Evolutionary conservation across 2,888 invertebrate genomes (phyloP), one percentile per base, ranked within the genome.

Genomic region (Spilarctia lutea): DNA sequence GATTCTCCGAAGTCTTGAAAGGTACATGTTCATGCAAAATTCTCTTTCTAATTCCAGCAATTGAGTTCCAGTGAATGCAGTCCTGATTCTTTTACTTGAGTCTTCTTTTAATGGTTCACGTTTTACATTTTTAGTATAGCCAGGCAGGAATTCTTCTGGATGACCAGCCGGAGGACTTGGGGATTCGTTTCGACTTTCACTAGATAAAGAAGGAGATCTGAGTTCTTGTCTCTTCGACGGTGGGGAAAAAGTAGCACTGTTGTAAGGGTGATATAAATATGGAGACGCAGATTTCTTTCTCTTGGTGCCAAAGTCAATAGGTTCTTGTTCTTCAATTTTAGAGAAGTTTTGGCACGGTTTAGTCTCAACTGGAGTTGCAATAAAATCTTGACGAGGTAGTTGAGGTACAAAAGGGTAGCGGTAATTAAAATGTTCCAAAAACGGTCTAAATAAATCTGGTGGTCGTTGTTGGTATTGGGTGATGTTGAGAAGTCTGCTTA

Each of bases 21-120:
- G 94, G 89, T 99, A 99, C 97, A 98, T 99, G 90, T 99, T 99
- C 84, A 97, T 93, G 0, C 98, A 96, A 91, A 99, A 99, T 90
- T 99, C 99, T 72, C 98, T 94, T 91, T 99, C 99, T 75, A 99
- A 93, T 87, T 99, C 98, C 73, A 99, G 93, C 0, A 99, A 96
- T 89, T 99, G 98, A 0, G 98, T 98, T 83, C 98, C 98, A 6
- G 99, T 99, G 91, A 99, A 99, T 0, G 99, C 99, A 0, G 99
- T 99, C 65, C 99, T 96, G 80, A 99, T 99, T 77, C 99, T 96
- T 91, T 98, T 98, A 86, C 98, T 98, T 1, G 98, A 98, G 81
- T 97, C 96, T 89, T 97, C 95, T 92, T 96, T 93, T 81, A 96
- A 76, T 70, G 96, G 91, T 83, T 96, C 71, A 79, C 96, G 90